A percentile compares a stretch with the other conserved stretches of the same genome.
Conservation (phyloP, 2,888 invertebrate species). For the Monopis laevigella region DNA sequence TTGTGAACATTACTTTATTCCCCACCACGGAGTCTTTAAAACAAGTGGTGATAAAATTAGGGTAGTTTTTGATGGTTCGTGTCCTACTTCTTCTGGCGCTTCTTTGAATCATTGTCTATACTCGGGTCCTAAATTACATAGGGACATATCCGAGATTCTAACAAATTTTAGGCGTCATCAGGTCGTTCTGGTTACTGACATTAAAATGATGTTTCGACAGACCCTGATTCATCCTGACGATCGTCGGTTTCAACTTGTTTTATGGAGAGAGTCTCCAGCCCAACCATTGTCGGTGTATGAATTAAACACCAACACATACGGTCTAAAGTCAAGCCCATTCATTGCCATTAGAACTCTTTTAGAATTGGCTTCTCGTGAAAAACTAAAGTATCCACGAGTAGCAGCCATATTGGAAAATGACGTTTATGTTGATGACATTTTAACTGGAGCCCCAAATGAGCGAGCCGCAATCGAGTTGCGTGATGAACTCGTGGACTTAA, state of each 20-base stretch:
- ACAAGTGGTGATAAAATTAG: too few species aligned
- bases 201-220: slow-evolving; percentile 12
- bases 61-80: slow-evolving; percentile 1
- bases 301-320: too few species aligned
- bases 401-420: background rate
- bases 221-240: slow-evolving; percentile 11
- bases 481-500: background rate
- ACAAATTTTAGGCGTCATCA: slow-evolving; percentile 8
- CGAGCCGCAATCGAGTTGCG: background rate
- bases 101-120: slow-evolving; percentile 11
- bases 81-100: background rate
- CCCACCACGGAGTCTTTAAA: too few species aligned
- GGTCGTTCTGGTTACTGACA: slow-evolving; percentile 11
- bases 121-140: slow-evolving; percentile 11
- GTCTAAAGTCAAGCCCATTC: slow-evolving; percentile 2
- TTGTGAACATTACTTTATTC: slow-evolving; percentile 1
- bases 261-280: slow-evolving; percentile 8
- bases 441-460: background rate
- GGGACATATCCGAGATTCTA: slow-evolving; percentile 2
- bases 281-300: slow-evolving; percentile 10
- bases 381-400: background rate
- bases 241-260: slow-evolving; percentile 9
- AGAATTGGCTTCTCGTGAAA: background rate
- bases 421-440: slow-evolving; percentile 5
- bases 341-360: slow-evolving; percentile 4